These are phyloP conservation scores for Plagiodera versicolora DNA, from an alignment of 2,888 invertebrate species.

Conservation along the genomic window DNA sequence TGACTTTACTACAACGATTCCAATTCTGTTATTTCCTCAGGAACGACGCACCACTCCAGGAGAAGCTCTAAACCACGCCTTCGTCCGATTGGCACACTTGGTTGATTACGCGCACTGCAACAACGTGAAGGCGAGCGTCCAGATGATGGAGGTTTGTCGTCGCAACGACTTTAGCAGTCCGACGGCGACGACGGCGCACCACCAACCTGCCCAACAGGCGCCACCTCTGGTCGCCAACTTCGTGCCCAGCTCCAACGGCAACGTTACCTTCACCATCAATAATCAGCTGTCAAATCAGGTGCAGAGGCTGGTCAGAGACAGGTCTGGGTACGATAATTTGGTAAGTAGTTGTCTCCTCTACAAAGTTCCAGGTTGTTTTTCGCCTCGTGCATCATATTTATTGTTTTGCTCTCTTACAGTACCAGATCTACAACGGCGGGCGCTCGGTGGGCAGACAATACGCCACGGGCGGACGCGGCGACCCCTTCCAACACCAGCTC, in stretches of 20 bases:
- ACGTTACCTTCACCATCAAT: slow-evolving; percentile 92
- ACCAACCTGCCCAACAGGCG: slow-evolving; percentile 56
- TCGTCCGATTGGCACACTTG: slow-evolving; percentile 89
- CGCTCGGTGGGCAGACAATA: slow-evolving; percentile 72
- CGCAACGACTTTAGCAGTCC: slow-evolving; percentile 55
- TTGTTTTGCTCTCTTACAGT: slow-evolving; percentile 57
- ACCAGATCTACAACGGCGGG: slow-evolving; percentile 80
- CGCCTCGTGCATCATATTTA: no score
- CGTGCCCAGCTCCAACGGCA: slow-evolving; percentile 76
- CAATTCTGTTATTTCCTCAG: slow-evolving; percentile 59
- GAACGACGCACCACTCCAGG: slow-evolving; percentile 94
- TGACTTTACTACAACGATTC: no score
- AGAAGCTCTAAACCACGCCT: slow-evolving; percentile 93
- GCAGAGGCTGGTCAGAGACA: slow-evolving; percentile 69
- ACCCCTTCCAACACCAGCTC: slow-evolving; percentile 88
- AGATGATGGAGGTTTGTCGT: slow-evolving; percentile 92
- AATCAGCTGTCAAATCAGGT: slow-evolving; percentile 81
- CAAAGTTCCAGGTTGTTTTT: no score
- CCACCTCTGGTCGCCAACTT: slow-evolving; percentile 72
- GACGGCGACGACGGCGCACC: slow-evolving; percentile 54
- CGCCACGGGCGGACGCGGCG: slow-evolving; percentile 63
- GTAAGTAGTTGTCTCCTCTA: no score
- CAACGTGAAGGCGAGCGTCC: slow-evolving; percentile 95
- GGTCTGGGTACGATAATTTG: slow-evolving; percentile 78
- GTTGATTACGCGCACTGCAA: slow-evolving; percentile 96